Evolutionary conservation across 2,888 invertebrate species (phyloP).

Genomic region (Marronus borbonicus): DNA sequence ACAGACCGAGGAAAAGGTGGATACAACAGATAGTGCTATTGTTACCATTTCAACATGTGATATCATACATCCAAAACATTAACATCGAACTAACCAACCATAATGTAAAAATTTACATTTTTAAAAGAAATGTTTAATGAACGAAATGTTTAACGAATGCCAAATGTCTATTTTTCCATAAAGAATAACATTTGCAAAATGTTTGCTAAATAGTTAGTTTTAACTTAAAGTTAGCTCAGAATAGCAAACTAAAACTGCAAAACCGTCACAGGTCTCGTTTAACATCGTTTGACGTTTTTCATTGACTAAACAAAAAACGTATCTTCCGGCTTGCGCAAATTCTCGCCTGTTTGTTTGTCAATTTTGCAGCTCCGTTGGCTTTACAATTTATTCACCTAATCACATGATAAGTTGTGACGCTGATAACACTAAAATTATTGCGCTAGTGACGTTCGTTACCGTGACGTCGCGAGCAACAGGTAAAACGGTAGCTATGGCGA

Average conservation of each 20-base stretch:
- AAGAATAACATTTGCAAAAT: too few relatives aligned
- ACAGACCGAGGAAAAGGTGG: too few relatives aligned
- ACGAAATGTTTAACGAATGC: too few relatives aligned
- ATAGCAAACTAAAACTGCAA: not conserved
- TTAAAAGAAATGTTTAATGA: too few relatives aligned
- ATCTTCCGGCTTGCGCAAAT: slow-evolving; percentile 24
- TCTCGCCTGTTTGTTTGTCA: slow-evolving; percentile 12
- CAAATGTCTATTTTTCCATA: too few relatives aligned
- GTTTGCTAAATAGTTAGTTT: too few relatives aligned
- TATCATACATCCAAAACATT: too few relatives aligned
- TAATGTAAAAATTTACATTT: too few relatives aligned
- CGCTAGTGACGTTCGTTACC: slow-evolving; percentile 54
- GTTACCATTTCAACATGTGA: too few relatives aligned
- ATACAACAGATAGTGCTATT: too few relatives aligned
- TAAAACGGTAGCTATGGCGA: slow-evolving; percentile 54
- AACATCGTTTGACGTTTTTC: slow-evolving; percentile 12
- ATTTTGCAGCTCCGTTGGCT: slow-evolving; percentile 25
- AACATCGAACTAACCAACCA: too few relatives aligned
- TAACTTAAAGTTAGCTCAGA: too few relatives aligned
- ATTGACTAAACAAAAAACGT: slow-evolving; percentile 26
- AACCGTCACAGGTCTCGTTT: not conserved
- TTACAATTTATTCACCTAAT: slow-evolving; percentile 38
- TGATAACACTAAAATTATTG: slow-evolving; percentile 41
- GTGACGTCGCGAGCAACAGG: slow-evolving; percentile 58
- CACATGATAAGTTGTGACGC: slow-evolving; percentile 49